Conservation (phyloP, 2,113 vertebrate species). For the Microcebus jonahi region DNA sequence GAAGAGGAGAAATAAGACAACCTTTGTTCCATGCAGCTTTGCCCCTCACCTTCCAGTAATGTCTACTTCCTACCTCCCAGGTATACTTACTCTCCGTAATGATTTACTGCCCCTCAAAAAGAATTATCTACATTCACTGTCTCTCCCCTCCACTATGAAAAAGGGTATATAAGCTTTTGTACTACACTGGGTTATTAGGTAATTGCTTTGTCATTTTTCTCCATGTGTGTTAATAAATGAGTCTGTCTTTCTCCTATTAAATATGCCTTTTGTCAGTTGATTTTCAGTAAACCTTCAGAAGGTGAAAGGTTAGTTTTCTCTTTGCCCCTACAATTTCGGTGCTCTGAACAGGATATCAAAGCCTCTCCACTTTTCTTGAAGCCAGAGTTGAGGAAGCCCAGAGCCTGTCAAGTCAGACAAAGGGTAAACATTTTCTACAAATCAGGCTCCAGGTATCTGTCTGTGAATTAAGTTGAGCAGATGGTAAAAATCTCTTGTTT, state of each 20-base stretch:
- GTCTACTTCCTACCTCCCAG: background rate
- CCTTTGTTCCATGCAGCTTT: background rate
- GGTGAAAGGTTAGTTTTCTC: background rate
- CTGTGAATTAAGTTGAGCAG: too few relatives aligned
- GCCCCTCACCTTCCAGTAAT: background rate
- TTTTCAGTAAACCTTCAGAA: background rate
- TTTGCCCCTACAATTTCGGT: background rate
- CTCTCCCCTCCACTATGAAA: background rate
- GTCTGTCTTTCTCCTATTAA: background rate
- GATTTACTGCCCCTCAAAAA: background rate
- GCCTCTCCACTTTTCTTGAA: too few relatives aligned
- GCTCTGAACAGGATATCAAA: too few relatives aligned
- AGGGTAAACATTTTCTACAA: too few relatives aligned
- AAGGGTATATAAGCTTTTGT: background rate
- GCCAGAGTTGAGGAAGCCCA: too few relatives aligned
- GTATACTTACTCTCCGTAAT: background rate
- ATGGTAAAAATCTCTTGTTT: too few relatives aligned
- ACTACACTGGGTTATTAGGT: background rate
- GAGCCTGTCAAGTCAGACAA: too few relatives aligned
- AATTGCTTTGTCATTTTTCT: background rate
- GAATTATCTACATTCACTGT: background rate
- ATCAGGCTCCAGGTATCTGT: too few relatives aligned
- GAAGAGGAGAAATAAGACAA: background rate
- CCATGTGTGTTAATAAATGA: background rate
- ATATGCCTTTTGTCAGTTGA: background rate